Evolutionary conservation across 2,113 vertebrate genomes (phyloP).

Genomic region (Sturnus vulgaris): DNA sequence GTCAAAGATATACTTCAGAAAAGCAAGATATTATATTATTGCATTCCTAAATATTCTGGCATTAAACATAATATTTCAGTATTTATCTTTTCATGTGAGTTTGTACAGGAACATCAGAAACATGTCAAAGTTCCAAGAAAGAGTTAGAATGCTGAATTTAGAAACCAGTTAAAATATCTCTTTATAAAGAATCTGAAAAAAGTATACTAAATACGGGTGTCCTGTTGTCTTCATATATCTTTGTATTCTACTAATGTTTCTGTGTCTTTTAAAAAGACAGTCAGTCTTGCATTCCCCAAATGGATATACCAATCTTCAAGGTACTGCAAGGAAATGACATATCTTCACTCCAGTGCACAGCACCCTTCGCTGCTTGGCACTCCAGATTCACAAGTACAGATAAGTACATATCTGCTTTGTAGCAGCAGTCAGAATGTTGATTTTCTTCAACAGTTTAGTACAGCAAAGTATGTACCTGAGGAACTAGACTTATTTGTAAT

Average conservation of each 20-base stretch:
- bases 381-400: neutral
- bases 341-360: neutral
- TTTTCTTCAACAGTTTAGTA: neutral
- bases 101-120: neutral
- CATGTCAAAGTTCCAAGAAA: neutral
- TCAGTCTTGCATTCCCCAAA: neutral
- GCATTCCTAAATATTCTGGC: neutral
- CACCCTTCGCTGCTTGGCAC: neutral
- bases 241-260: neutral
- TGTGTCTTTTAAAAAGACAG: neutral
- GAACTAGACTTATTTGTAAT: neutral
- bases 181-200: neutral
- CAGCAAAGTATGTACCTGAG: neutral
- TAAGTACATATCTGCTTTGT: neutral
- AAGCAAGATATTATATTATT: neutral
- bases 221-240: neutral
- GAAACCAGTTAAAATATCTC: neutral
- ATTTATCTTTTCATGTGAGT: neutral
- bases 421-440: neutral
- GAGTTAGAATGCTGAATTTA: neutral
- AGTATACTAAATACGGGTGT: neutral
- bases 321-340: neutral
- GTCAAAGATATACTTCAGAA: neutral
- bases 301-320: neutral
- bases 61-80: neutral